phyloP scores from a whole-genome alignment of 35 echinoderm and acorn worm species.

The Apostichopus parvimensis region DNA sequence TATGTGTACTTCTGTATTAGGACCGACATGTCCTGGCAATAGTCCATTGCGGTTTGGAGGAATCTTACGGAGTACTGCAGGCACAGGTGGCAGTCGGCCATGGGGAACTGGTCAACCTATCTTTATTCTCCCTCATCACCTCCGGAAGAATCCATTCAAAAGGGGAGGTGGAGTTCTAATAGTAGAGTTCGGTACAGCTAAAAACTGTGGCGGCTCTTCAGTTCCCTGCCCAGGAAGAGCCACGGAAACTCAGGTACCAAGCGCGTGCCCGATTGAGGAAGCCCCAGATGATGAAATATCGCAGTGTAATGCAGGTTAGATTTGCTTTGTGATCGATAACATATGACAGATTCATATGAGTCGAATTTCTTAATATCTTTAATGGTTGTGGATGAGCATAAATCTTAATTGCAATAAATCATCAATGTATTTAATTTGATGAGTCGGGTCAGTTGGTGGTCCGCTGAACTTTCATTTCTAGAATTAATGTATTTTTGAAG shows the following conservation, averaged over 20 bases:
- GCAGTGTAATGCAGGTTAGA: background rate
- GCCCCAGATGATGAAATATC: background rate
- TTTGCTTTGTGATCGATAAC: background rate
- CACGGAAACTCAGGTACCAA: background rate
- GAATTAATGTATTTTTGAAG: too few species aligned
- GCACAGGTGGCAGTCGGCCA: background rate
- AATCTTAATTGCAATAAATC: too few species aligned
- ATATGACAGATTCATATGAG: too few species aligned
- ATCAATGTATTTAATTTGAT: too few species aligned
- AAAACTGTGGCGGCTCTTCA: background rate
- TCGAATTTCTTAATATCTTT: too few species aligned
- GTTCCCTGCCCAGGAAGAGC: background rate
- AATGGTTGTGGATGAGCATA: too few species aligned
- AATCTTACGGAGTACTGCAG: background rate
- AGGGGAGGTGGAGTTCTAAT: background rate
- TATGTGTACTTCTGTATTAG: background rate
- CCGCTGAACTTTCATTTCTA: too few species aligned
- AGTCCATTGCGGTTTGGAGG: background rate
- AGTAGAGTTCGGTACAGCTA: background rate
- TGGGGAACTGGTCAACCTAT: conserved; percentile 8
- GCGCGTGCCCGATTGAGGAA: background rate
- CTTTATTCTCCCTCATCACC: background rate
- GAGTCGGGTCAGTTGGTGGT: too few species aligned
- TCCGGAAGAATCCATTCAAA: background rate
- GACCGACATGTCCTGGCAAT: background rate